Evolutionary conservation across 2,888 invertebrate species (phyloP), one percentile per base, ranked within the genome.

Genomic region (Notocelia uddmanniana): DNA sequence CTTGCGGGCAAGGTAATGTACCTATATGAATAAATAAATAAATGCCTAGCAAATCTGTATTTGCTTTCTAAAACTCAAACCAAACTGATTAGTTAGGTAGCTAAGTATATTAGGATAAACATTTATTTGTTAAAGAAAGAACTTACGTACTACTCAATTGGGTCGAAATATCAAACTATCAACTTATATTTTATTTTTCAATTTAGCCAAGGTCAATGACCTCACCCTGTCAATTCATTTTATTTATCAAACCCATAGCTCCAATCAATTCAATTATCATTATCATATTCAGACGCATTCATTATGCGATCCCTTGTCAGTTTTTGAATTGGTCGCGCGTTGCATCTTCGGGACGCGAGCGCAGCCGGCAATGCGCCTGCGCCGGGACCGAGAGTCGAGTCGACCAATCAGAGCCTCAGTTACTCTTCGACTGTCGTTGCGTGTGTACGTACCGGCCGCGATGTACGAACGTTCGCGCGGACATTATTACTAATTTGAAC

Each of bases 341-440:
- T 86, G 85, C 85, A 83, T 87, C 85, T 86, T 81, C 79, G 70
- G 68, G 66, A 57, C 73, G 79, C 76, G 77, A 73, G 55, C 57
- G 73, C 68, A 73, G 72, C 77, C 77, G 75, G 78, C 75, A 72
- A 76, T 74, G 70, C 73, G 76, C 79, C 76, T 74, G 70, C 72
- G 76, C 79, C 76, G 76, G 78, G 76, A 76, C 76, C 78, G 76
- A 74, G 37, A 23, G n/a, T 48, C 81, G 37, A 23, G n/a, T 48
- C 81, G 77, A 79, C 85, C 88, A 86, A 86, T 85, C 85, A 85
- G 79, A 74, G 80, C 76, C 68, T 84, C 83, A 92, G 92, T 92
- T 82, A 83, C 80, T 80, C 80, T 79, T 81, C 82, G 86, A 75
- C 80, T 75, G 79, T 79, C 81, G 79, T 73, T 73, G 82, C 66